These are phyloP conservation scores for Trididemnum nubilum DNA, from an alignment of 23 tunicate genomes.

Conservation along the genomic window DNA sequence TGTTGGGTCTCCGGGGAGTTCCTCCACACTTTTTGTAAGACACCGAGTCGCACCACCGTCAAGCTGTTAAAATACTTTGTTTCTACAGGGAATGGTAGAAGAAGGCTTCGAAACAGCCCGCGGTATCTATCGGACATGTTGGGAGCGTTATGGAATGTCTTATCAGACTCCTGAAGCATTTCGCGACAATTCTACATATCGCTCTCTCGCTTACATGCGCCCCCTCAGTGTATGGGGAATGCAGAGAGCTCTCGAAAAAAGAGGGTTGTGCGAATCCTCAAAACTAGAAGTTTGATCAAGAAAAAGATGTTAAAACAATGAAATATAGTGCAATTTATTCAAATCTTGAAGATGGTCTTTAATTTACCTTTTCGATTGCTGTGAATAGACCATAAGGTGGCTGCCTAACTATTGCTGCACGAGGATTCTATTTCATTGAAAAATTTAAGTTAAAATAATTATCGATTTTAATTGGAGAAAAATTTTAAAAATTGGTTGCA, in stretches of 20 bases:
- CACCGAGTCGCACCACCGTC: no score
- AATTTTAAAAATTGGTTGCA: no score
- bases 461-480: no score
- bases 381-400: no score
- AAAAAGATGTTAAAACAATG: background rate
- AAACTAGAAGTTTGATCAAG: background rate
- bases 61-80: background rate
- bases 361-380: no score
- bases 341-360: no score
- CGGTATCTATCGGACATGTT: conserved; percentile 82
- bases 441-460: no score
- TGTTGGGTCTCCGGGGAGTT: no score
- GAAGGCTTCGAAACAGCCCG: conserved; percentile 89
- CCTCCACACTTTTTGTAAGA: no score
- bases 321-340: background rate
- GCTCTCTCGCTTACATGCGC: conserved; percentile 93
- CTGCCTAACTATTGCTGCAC: no score
- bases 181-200: conserved; percentile 37
- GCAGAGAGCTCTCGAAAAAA: conserved; percentile 75
- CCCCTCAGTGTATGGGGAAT: conserved; percentile 95
- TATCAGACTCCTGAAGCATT: conserved; percentile 96
- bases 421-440: no score
- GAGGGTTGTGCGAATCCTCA: background rate
- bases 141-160: conserved; percentile 91
- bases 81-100: conserved; percentile 60